Base-by-base conservation (phyloP, 2,888 invertebrate species). In the Thecophora atra region DNA sequence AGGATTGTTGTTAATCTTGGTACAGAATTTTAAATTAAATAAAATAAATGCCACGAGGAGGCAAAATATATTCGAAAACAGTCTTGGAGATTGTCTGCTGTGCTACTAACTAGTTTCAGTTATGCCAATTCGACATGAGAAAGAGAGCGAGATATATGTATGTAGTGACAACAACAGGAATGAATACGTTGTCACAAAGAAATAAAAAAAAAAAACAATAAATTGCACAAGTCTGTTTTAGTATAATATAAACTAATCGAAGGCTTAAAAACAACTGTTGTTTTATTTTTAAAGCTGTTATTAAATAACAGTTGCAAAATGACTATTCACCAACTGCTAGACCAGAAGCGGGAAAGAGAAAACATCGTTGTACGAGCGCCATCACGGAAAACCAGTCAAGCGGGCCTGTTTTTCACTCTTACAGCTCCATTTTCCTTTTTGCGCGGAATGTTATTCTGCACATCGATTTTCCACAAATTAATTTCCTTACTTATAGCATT, bases 381-480 rank as follows among this genome's bases (percentile, higher is more conserved):
- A 37, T 37, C 37, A 37, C 6, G n/a, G n/a, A n/a, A n/a, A n/a
- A n/a, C 7, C 37, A 37, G 11, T 11, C 37, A 37, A 37, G 7
- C 6, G 37, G 11, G 11, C 2, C 37, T 37, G 3, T 37, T 37
- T 2, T 1, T 37, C 37, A 37, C 37, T 37, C 37, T 37, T 37
- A 42, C 64, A 64, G 47, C 26, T 44, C 42, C 44, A 44, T 24
- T 64, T 64, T 47, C 26, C 37, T 37, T 63, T 44, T 64, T n/a
- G 21, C 21, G 24, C 47, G 47, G 13, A 47, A 47, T n/a, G 47
- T 26, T 24, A 6, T 26, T 24, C 44, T 63, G 37, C 63, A 63
- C 70, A 70, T 70, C 54, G 70, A 70, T 70, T 70, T 70, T 63
- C 63, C 70, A 44, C 60, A 60, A 47, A 47, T 58, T 21, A 52